Conservation (phyloP, 2,888 invertebrate species). For the Falcaria lacertinaria region DNA sequence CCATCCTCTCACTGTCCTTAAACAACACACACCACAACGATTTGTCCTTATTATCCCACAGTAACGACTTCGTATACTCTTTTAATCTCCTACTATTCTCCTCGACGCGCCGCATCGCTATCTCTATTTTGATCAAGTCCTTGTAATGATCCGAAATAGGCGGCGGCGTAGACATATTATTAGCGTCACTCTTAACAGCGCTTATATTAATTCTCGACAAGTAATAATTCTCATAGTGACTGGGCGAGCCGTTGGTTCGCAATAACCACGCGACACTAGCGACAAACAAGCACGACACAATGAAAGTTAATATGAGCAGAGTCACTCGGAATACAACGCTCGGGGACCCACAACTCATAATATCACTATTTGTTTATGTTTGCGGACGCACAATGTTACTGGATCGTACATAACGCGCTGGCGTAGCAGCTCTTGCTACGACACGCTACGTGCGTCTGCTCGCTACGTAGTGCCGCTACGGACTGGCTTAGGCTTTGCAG, state of each 20-base stretch:
- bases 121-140: slow-evolving; percentile 76
- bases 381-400: slow-evolving; percentile 50
- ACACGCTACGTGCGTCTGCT: slow-evolving; percentile 55
- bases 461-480: slow-evolving; percentile 54
- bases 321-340: slow-evolving; percentile 67
- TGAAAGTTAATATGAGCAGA: slow-evolving; percentile 66
- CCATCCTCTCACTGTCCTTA: slow-evolving; percentile 62
- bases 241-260: slow-evolving; percentile 53
- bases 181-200: slow-evolving; percentile 49
- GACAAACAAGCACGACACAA: slow-evolving; percentile 68
- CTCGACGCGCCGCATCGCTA: slow-evolving; percentile 75
- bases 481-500: slow-evolving; percentile 53
- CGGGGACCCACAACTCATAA: slow-evolving; percentile 72
- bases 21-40: slow-evolving; percentile 76
- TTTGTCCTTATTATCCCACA: slow-evolving; percentile 76
- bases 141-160: slow-evolving; percentile 69
- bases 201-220: slow-evolving; percentile 79
- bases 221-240: slow-evolving; percentile 77
- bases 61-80: slow-evolving; percentile 71
- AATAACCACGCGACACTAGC: slow-evolving; percentile 73
- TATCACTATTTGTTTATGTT: slow-evolving; percentile 76
- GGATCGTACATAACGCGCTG: slow-evolving; percentile 67
- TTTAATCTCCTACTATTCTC: slow-evolving; percentile 73
- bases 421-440: slow-evolving; percentile 51
- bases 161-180: slow-evolving; percentile 50